These are phyloP conservation scores for Chaetophractus vellerosus DNA, from an alignment of 2,797 vertebrate genomes.

Conservation along the genomic window DNA sequence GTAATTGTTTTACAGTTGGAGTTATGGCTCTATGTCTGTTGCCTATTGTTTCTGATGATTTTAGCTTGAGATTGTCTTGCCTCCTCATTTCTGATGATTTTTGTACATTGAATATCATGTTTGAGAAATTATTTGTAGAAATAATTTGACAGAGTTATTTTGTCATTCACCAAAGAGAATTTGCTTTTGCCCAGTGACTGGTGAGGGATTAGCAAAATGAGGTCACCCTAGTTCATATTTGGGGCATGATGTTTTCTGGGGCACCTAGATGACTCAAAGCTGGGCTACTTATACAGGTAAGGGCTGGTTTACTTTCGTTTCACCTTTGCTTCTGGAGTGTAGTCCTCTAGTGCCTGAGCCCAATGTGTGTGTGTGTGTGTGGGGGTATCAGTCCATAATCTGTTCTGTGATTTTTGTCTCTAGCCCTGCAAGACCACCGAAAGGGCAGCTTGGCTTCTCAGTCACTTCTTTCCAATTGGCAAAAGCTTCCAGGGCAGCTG, in stretches of 20 bases:
- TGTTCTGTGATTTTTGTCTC: background rate
- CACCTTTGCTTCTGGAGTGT: background rate
- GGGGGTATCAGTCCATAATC: background rate
- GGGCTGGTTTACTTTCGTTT: background rate
- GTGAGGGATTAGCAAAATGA: slow-evolving; percentile 31
- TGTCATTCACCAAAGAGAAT: slow-evolving; percentile 28
- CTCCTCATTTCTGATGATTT: background rate
- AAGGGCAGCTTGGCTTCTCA: background rate
- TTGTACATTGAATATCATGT: background rate
- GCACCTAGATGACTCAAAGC: slow-evolving; percentile 45
- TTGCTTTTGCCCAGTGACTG: slow-evolving; percentile 28
- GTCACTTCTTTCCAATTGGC: background rate
- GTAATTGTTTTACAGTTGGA: background rate
- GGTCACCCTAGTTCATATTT: slow-evolving; percentile 41
- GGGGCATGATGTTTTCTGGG: slow-evolving; percentile 8
- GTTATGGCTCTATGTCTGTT: slow-evolving; percentile 23
- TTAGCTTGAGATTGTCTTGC: slow-evolving; percentile 56
- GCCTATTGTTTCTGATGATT: background rate
- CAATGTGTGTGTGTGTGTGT: background rate
- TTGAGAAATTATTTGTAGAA: slow-evolving; percentile 58
- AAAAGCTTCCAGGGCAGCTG: background rate
- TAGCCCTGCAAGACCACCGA: background rate
- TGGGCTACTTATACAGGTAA: background rate
- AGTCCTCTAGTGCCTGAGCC: background rate
- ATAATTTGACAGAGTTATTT: slow-evolving; percentile 43